Evolutionary conservation across 2,113 vertebrate species (phyloP).

Genomic region (Cyanistes caeruleus): DNA sequence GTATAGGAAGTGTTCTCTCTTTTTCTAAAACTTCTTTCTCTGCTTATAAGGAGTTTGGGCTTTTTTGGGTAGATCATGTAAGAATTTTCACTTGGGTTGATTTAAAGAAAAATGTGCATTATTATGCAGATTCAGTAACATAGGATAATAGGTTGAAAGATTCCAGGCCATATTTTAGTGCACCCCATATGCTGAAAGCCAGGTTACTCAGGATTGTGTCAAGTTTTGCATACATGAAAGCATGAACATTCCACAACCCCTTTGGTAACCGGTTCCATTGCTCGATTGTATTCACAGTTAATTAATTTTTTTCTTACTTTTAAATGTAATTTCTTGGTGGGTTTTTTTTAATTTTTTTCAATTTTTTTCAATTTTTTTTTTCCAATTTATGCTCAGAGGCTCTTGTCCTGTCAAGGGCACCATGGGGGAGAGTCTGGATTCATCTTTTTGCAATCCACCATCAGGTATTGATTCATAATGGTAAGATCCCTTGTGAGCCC

Average conservation of each 20-base stretch:
- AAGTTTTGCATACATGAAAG: neutral
- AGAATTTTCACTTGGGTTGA: neutral
- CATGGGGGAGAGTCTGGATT: neutral
- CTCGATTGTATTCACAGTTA: rapidly evolving
- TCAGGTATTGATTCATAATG: neutral
- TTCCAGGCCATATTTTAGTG: neutral
- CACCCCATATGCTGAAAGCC: neutral
- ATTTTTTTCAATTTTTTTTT: neutral
- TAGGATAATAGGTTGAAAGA: neutral
- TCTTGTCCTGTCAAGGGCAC: neutral
- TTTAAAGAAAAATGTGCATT: neutral
- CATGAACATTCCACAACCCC: neutral
- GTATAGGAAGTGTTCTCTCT: neutral
- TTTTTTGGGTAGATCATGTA: neutral
- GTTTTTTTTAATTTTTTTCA: neutral
- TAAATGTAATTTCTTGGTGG: neutral
- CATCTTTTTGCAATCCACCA: neutral
- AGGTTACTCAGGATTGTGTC: neutral
- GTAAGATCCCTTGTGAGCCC: neutral
- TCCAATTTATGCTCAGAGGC: neutral
- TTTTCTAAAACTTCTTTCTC: neutral
- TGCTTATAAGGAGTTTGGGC: neutral
- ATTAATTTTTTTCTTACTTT: neutral
- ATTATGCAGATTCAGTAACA: neutral
- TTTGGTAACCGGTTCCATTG: neutral